Conservation (phyloP, 2,888 invertebrate genomes). For the Dyspetes luteomarginatus region DNA sequence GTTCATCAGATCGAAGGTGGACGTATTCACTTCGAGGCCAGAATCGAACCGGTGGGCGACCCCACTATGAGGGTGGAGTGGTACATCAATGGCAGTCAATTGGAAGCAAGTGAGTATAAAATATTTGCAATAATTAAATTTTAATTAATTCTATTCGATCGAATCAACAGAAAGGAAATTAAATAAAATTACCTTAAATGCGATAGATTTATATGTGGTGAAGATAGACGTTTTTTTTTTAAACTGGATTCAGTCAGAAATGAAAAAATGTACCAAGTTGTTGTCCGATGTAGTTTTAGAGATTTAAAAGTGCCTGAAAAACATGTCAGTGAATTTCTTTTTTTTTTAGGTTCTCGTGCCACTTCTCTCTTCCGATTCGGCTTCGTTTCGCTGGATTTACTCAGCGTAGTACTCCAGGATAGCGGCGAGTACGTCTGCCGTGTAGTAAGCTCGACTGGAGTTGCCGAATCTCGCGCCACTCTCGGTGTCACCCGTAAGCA, state of each 20-base stretch:
- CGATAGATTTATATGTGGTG: no score
- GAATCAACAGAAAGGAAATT: no score
- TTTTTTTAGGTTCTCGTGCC: constrained; percentile 93
- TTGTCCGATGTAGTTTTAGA: no score
- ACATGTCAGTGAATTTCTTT: background rate
- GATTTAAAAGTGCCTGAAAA: background rate
- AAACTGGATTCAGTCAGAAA: no score
- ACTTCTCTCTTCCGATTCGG: constrained; percentile 98
- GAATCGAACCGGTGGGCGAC: constrained; percentile 98
- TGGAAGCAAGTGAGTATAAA: constrained; percentile 96
- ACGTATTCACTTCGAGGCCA: constrained; percentile 98
- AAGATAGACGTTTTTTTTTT: no score
- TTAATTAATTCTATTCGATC: no score
- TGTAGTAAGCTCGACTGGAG: constrained; percentile 93
- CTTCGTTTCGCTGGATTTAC: constrained; percentile 96
- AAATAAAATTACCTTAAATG: no score
- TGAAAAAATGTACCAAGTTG: no score
- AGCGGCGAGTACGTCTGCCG: constrained; percentile 96
- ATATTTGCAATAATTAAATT: no score
- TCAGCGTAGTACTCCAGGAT: constrained; percentile 93
- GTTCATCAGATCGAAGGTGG: constrained; percentile 94
- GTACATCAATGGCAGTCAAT: constrained; percentile 95
- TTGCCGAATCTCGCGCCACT: constrained; percentile 93
- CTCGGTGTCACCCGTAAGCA: constrained; percentile 88
- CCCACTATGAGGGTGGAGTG: constrained; percentile 98